A percentile compares a stretch with the other conserved stretches of the same genome.
phyloP scores from a whole-genome alignment of 2,888 invertebrate genomes.

The Aleiodes testaceus region DNA sequence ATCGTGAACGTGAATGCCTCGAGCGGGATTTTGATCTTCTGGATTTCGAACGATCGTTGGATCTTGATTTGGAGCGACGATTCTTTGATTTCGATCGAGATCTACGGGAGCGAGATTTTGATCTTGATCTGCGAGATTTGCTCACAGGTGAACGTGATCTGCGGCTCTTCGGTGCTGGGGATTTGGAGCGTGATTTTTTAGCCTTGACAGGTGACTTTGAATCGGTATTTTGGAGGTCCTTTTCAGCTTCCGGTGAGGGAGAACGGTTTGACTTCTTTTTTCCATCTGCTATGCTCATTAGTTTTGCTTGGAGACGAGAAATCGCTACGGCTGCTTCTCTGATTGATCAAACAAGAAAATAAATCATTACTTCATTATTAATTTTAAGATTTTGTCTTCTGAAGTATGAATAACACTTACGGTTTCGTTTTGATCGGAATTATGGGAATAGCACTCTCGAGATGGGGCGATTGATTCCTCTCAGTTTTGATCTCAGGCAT shows the following conservation, averaged over 20 bases:
- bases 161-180: slow-evolving; percentile 58
- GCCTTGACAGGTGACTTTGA: slow-evolving; percentile 64
- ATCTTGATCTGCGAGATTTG: slow-evolving; percentile 59
- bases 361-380: slow-evolving; percentile 2
- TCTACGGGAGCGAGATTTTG: slow-evolving; percentile 58
- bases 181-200: slow-evolving; percentile 69
- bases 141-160: slow-evolving; percentile 61
- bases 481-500: slow-evolving; percentile 64
- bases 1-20: slow-evolving; percentile 63
- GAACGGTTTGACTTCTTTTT: slow-evolving; percentile 71
- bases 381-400: slow-evolving; percentile 10
- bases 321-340: slow-evolving; percentile 75
- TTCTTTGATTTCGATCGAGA: slow-evolving; percentile 63
- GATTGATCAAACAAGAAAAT: slow-evolving; percentile 29
- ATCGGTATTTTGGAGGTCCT: slow-evolving; percentile 56
- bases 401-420: slow-evolving; percentile 56
- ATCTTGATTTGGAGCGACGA: slow-evolving; percentile 60
- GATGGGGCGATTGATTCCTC: slow-evolving; percentile 68
- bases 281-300: slow-evolving; percentile 78
- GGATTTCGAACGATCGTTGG: slow-evolving; percentile 64
- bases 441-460: slow-evolving; percentile 68
- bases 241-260: slow-evolving; percentile 63
- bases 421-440: slow-evolving; percentile 71
- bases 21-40: slow-evolving; percentile 59
- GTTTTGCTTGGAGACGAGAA: slow-evolving; percentile 78